Percentiles rank a stretch among this genome's conserved stretches.
phyloP scores from a whole-genome alignment of 2,888 invertebrate species.

The Tipula vernalis region DNA sequence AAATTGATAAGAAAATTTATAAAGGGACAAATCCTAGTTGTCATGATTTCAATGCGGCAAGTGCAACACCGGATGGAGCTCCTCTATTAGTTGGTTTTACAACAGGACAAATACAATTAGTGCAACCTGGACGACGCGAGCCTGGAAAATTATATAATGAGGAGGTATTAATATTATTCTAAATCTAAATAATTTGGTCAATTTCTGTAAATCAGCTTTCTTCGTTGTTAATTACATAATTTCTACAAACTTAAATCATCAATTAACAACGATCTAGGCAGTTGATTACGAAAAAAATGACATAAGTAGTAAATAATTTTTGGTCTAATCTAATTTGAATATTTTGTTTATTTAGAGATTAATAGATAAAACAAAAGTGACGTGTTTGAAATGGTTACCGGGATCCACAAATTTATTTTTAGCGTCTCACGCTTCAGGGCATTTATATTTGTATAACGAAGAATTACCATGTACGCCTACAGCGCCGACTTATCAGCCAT shows the following conservation, averaged over 20 bases:
- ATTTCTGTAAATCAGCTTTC: background rate
- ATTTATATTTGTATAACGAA: slow-evolving; percentile 95
- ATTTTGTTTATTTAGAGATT: slow-evolving; percentile 26
- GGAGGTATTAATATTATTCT: slow-evolving; percentile 53
- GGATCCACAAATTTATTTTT: slow-evolving; percentile 88
- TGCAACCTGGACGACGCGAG: slow-evolving; percentile 95
- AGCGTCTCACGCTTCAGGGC: slow-evolving; percentile 89
- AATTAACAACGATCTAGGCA: no score
- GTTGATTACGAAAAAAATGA: no score
- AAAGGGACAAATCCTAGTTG: slow-evolving; percentile 98
- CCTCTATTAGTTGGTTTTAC: slow-evolving; percentile 93
- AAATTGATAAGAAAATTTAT: slow-evolving; percentile 95
- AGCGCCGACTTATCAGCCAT: slow-evolving; percentile 87
- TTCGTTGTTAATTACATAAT: background rate
- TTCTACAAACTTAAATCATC: no score
- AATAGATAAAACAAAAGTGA: slow-evolving; percentile 47
- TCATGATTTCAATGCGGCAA: slow-evolving; percentile 89
- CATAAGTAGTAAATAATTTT: background rate
- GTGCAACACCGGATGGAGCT: slow-evolving; percentile 71
- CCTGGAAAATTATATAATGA: slow-evolving; percentile 94
- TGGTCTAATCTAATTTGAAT: background rate
- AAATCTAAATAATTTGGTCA: background rate
- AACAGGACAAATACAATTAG: slow-evolving; percentile 94
- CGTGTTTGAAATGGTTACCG: slow-evolving; percentile 96
- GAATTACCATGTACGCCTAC: slow-evolving; percentile 82